Evolutionary conservation across 2,113 vertebrate genomes (phyloP).

Genomic region (Pungitius pungitius): DNA sequence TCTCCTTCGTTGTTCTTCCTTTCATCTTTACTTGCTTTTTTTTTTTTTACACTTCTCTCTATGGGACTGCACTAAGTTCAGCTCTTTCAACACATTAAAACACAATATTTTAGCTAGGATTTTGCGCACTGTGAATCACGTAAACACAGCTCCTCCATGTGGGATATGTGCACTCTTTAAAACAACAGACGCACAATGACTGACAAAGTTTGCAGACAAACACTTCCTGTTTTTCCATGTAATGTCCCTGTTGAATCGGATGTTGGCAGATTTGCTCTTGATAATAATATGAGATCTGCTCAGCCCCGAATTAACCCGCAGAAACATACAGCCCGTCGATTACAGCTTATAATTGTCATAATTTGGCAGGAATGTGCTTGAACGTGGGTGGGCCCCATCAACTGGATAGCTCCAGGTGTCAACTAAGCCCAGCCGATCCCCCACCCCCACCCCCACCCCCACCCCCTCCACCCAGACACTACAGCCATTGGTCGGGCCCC

Average conservation of each 20-base stretch:
- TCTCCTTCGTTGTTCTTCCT: constrained; percentile 8
- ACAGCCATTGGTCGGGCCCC: constrained; percentile 51
- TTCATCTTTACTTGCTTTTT: constrained; percentile 5
- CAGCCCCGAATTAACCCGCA: constrained; percentile 26
- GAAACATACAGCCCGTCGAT: constrained; percentile 44
- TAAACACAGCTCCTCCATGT: constrained; percentile 26
- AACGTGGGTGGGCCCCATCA: constrained; percentile 64
- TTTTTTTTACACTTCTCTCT: constrained; percentile 1
- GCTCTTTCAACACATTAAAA: constrained; percentile 30
- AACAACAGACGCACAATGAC: constrained; percentile 24
- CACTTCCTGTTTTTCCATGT: constrained; percentile 34
- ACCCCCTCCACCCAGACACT: constrained; percentile 33
- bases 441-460: constrained; percentile 33
- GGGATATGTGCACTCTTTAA: constrained; percentile 12
- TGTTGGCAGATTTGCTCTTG: constrained; percentile 32
- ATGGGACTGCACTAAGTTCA: constrained; percentile 25
- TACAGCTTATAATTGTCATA: constrained; percentile 62
- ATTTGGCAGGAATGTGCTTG: constrained; percentile 57
- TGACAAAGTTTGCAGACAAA: constrained; percentile 30
- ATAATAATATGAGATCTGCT: constrained; percentile 38
- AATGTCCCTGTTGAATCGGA: constrained; percentile 30
- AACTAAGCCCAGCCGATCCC: too few relatives aligned
- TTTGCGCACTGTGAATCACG: constrained; percentile 15
- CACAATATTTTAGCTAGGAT: constrained; percentile 37
- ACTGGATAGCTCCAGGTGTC: constrained; percentile 62